These are phyloP conservation scores for Oryzias woworae DNA, from an alignment of 2,113 vertebrate genomes.

Conservation along the genomic window DNA sequence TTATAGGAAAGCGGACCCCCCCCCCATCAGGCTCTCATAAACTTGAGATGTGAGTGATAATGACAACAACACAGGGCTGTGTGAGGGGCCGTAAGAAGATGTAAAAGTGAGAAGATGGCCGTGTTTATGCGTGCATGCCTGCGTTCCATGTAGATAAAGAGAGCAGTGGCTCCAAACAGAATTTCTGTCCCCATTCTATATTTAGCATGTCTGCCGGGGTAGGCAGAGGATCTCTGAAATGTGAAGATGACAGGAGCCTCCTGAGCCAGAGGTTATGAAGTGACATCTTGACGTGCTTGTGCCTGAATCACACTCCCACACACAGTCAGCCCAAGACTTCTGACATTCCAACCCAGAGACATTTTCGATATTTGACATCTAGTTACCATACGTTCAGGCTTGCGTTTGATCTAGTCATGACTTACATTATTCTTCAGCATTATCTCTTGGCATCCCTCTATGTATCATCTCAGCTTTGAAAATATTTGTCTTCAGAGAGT, in stretches of 20 bases:
- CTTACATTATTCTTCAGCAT: slow-evolving; percentile 9
- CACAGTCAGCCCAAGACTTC: slow-evolving; percentile 49
- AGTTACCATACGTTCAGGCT: slow-evolving; percentile 55
- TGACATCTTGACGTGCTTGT: slow-evolving; percentile 74
- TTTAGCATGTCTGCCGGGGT: slow-evolving; percentile 73
- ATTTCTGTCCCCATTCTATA: slow-evolving; percentile 75
- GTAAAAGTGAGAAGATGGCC: slow-evolving; percentile 18
- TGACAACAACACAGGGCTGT: not conserved
- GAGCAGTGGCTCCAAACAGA: slow-evolving; percentile 63
- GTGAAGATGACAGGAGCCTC: slow-evolving; percentile 77
- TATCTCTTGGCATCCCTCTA: slow-evolving; percentile 1
- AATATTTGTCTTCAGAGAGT: slow-evolving; percentile 21
- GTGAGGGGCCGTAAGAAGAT: slow-evolving; percentile 3
- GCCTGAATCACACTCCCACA: slow-evolving; percentile 65
- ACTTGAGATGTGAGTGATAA: not conserved
- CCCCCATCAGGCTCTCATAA: slow-evolving; percentile 7
- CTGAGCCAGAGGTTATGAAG: slow-evolving; percentile 76
- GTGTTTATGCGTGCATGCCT: slow-evolving; percentile 21
- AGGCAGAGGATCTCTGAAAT: slow-evolving; percentile 74
- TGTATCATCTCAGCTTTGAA: slow-evolving; percentile 11
- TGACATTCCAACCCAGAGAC: slow-evolving; percentile 55
- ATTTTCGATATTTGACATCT: slow-evolving; percentile 52
- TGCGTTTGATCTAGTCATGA: slow-evolving; percentile 44
- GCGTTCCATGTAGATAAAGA: slow-evolving; percentile 63
- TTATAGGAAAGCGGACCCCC: slow-evolving; percentile 17